These are phyloP conservation scores for Nasalis larvatus DNA, from an alignment of 2,113 vertebrate genomes.

Conservation along the genomic window DNA sequence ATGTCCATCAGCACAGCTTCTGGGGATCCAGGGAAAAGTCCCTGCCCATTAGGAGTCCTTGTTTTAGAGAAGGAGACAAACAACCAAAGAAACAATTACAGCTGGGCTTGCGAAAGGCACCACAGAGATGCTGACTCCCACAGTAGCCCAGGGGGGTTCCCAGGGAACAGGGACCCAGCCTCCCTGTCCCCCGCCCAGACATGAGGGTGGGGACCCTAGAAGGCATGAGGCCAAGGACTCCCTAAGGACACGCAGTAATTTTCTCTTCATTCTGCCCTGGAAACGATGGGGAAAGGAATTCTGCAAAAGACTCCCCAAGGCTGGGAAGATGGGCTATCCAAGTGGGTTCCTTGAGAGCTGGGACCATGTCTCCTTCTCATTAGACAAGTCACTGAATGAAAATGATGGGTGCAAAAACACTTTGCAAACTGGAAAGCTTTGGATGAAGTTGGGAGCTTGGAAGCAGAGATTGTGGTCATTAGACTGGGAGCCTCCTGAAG, in stretches of 20 bases:
- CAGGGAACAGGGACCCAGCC: not conserved
- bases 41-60: not conserved
- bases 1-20: not conserved
- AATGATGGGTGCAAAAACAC: fast-evolving
- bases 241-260: not conserved
- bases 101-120: not conserved
- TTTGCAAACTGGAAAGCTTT: not conserved
- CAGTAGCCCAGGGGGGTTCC: not conserved
- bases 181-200: not conserved
- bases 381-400: not conserved
- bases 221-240: not conserved
- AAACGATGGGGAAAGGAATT: not conserved
- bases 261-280: not conserved
- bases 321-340: fast-evolving
- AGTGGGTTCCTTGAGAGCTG: not conserved
- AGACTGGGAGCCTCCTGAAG: too few species aligned
- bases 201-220: not conserved
- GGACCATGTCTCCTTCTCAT: fast-evolving
- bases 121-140: fast-evolving
- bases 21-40: not conserved
- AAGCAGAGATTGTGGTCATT: not conserved
- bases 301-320: fast-evolving
- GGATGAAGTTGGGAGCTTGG: not conserved
- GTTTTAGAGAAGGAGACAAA: not conserved
- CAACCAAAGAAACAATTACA: not conserved